Conservation (phyloP, 2,888 invertebrate species). For the Gerris lacustris region DNA sequence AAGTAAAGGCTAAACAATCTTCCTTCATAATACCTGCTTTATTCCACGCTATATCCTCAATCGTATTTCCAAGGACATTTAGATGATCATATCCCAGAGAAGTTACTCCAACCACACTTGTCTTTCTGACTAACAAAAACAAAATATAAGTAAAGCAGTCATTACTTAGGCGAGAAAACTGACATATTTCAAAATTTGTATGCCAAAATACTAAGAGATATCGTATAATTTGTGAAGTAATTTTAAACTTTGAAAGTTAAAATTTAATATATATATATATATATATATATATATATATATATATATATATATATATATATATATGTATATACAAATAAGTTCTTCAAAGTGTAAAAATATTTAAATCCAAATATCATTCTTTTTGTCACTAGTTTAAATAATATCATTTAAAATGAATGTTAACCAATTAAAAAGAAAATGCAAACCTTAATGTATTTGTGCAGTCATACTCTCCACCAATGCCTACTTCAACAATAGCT, state of each 20-base stretch:
- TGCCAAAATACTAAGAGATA: too few relatives aligned
- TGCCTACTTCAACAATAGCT: slow-evolving; percentile 90
- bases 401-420: too few relatives aligned
- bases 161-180: not conserved
- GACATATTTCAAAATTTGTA: too few relatives aligned
- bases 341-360: too few relatives aligned
- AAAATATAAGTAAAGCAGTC: not conserved
- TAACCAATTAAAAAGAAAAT: too few relatives aligned
- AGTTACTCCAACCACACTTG: slow-evolving; percentile 77
- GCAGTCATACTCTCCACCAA: slow-evolving; percentile 87
- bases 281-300: slow-evolving; percentile 18
- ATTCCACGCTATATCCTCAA: slow-evolving; percentile 82
- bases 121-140: slow-evolving; percentile 45
- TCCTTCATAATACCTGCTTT: slow-evolving; percentile 92
- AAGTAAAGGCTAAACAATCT: slow-evolving; percentile 57
- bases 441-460: slow-evolving; percentile 76
- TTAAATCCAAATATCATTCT: too few relatives aligned
- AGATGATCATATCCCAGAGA: slow-evolving; percentile 87
- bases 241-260: not conserved
- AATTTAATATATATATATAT: slow-evolving; percentile 5
- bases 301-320: slow-evolving; percentile 17
- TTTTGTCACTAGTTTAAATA: too few relatives aligned
- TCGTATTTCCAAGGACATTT: slow-evolving; percentile 61
- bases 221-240: too few relatives aligned
- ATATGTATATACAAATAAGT: slow-evolving; percentile 16